These are phyloP conservation scores for Nephrotoma flavescens DNA, from an alignment of 2,888 invertebrate species.

Conservation along the genomic window DNA sequence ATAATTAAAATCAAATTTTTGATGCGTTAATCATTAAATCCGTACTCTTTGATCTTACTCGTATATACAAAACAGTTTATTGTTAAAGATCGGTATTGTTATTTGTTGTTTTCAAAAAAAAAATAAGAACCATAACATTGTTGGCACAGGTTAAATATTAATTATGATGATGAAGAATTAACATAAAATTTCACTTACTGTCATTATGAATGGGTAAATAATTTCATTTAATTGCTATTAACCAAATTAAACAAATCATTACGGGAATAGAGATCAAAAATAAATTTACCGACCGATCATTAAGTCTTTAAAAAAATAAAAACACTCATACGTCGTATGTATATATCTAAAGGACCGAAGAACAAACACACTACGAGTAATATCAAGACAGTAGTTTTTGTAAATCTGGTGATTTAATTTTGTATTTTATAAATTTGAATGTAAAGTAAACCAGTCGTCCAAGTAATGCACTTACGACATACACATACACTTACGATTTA, in stretches of 20 bases:
- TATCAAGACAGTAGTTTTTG: no score
- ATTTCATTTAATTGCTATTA: constrained; percentile 6
- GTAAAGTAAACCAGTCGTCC: no score
- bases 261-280: neutral
- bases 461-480: no score
- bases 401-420: no score
- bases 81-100: neutral
- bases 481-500: no score
- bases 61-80: neutral
- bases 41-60: neutral
- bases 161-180: neutral
- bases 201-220: constrained; percentile 6
- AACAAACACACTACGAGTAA: no score
- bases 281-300: neutral
- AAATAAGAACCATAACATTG: neutral
- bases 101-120: neutral
- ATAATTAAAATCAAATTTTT: neutral
- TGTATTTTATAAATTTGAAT: no score
- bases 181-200: constrained; percentile 8
- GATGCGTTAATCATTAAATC: neutral
- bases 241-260: constrained; percentile 7
- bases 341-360: neutral
- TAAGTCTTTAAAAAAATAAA: neutral
- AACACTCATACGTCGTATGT: neutral
- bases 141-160: neutral